Base-by-base conservation (phyloP, 2,888 invertebrate species). In the Mesorhabditis spiculigera region DNA sequence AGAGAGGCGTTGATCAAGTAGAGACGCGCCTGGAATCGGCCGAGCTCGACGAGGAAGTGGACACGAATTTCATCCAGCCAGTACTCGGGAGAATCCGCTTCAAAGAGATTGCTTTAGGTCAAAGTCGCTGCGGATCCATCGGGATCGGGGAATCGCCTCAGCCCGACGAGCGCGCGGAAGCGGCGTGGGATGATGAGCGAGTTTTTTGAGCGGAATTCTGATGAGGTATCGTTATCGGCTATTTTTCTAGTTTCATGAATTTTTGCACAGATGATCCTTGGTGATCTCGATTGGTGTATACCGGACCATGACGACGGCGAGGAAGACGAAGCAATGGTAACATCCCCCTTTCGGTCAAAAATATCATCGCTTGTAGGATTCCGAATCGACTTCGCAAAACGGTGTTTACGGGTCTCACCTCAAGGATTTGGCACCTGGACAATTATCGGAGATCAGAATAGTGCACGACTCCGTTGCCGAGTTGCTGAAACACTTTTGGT, bases 401-500 rank as follows among this genome's bases (percentile, higher is more conserved):
- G 58, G 58, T 50, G 58, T 50, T 50, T 28, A 68, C 43, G 66
- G 63, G 10, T 58, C 8, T 4, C 66, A 68, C n/a, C 68, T 68
- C 2, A 70, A 70, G 4, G 76, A 75, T 16, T 5, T 42, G 45
- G 62, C 64, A 28, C 16, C 66, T 1, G 16, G 65, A 1, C 73
- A 75, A 28, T 43, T 75, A 5, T 65, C 44, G 4, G 73, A 78
- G 58, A 61, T 78, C 4, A 68, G 73, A 6, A 73, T 72, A 45
- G 68, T 80, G 50, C 78, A 80, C 61, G 75, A 71, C 67, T 70
- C 78, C 28, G 75, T 74, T 4, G 91, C 93, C 73, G 97, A 97
- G 88, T 88, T 98, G 72, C 88, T 96, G 13, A 90, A 93, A 72
- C 95, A 96, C 87, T 93, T 97, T 88, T 98, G 97, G 96, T 90